These are phyloP conservation scores for Octopus sinensis DNA, from an alignment of 1,140 invertebrate genomes.

Conservation along the genomic window DNA sequence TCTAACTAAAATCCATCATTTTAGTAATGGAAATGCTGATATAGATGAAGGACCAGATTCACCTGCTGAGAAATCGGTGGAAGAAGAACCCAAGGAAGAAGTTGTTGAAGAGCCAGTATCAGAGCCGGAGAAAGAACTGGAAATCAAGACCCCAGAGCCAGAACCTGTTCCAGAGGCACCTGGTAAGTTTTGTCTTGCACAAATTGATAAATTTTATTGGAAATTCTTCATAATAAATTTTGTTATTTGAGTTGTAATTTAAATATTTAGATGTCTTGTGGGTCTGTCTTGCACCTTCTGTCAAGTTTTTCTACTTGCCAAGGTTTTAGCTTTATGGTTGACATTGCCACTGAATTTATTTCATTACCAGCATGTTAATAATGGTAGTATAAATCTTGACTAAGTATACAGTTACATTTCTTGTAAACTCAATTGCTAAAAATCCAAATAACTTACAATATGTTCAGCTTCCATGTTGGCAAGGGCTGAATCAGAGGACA, in stretches of 20 bases:
- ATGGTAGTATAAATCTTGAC: too few relatives aligned
- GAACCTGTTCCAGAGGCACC: conserved; percentile 21
- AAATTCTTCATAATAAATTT: too few relatives aligned
- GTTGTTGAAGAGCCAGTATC: conserved; percentile 28
- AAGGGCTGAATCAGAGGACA: too few relatives aligned
- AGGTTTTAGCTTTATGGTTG: too few relatives aligned
- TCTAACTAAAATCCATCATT: background rate
- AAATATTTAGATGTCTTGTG: conserved; percentile 11
- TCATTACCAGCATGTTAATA: too few relatives aligned
- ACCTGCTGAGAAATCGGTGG: conserved; percentile 26
- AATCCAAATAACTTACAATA: too few relatives aligned
- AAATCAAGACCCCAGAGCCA: conserved; percentile 21
- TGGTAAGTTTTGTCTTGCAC: background rate
- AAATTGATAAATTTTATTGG: background rate
- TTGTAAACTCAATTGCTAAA: too few relatives aligned
- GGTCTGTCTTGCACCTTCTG: conserved; percentile 15
- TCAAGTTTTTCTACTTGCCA: too few relatives aligned
- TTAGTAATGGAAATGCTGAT: conserved; percentile 47
- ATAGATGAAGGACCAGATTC: conserved; percentile 38
- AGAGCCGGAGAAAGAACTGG: conserved; percentile 24
- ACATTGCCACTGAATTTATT: too few relatives aligned
- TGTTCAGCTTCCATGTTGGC: too few relatives aligned
- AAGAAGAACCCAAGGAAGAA: conserved; percentile 39
- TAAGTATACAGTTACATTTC: too few relatives aligned
- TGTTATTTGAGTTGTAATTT: background rate